A percentile compares a stretch with the other conserved stretches of the same genome.
Evolutionary conservation across 2,888 invertebrate species (phyloP).

Genomic region (Hypsopygia costalis): DNA sequence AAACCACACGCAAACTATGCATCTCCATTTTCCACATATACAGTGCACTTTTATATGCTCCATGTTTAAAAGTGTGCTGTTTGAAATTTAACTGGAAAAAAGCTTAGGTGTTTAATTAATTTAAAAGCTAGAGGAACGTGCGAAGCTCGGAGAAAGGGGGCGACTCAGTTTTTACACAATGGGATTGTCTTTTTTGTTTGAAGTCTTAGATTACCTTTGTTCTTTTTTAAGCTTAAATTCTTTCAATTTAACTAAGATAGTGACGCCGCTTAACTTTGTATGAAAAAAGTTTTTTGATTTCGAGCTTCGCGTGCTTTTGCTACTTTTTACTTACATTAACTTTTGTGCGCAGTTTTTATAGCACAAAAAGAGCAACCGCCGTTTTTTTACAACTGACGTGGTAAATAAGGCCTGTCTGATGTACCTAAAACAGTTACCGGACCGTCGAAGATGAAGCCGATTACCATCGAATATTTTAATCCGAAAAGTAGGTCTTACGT

Average conservation of each 20-base stretch:
- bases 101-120: conserved; percentile 65
- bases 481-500: too few relatives aligned
- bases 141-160: conserved; percentile 19
- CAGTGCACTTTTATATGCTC: background rate
- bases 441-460: too few relatives aligned
- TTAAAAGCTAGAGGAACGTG: conserved; percentile 45
- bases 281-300: conserved; percentile 2
- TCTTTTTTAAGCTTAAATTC: conserved; percentile 17
- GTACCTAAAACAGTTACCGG: too few relatives aligned
- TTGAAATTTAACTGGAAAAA: conserved; percentile 22
- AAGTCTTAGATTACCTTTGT: conserved; percentile 26
- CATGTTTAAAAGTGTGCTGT: background rate
- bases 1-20: background rate
- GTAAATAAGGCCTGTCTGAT: too few relatives aligned
- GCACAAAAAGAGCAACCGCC: too few relatives aligned
- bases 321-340: too few relatives aligned
- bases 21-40: background rate
- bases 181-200: conserved; percentile 27
- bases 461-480: too few relatives aligned
- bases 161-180: conserved; percentile 21
- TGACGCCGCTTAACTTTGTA: background rate
- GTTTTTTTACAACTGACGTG: too few relatives aligned
- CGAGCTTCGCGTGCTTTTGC: too few relatives aligned
- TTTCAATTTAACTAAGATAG: conserved; percentile 14
- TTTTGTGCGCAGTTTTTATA: too few relatives aligned